These are phyloP conservation scores for Ochlodes sylvanus DNA, from an alignment of 2,888 invertebrate genomes.

Conservation along the genomic window DNA sequence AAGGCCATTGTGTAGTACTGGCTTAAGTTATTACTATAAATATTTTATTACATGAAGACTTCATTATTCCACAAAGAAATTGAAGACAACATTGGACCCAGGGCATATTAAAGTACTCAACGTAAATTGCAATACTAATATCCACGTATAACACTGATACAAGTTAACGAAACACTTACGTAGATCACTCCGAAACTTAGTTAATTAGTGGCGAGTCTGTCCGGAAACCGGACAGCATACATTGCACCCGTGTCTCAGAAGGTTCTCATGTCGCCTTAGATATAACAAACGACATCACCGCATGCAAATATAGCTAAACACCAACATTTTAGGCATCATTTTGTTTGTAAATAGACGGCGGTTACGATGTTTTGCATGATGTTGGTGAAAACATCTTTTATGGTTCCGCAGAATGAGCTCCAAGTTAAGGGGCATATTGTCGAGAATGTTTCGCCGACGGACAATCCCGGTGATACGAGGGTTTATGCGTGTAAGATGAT, in stretches of 20 bases:
- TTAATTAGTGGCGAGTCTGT: slow-evolving; percentile 76
- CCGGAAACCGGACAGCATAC: slow-evolving; percentile 84
- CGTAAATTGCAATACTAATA: neutral
- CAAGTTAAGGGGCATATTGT: slow-evolving; percentile 74
- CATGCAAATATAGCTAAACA: slow-evolving; percentile 47
- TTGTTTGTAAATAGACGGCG: slow-evolving; percentile 41
- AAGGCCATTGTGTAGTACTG: too few relatives aligned
- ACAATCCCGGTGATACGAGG: slow-evolving; percentile 69
- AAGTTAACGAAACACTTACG: slow-evolving; percentile 40
- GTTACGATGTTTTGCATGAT: slow-evolving; percentile 53
- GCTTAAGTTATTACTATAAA: too few relatives aligned
- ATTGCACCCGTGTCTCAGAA: slow-evolving; percentile 77
- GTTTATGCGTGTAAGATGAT: slow-evolving; percentile 84
- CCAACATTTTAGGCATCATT: slow-evolving; percentile 50
- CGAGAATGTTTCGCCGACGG: slow-evolving; percentile 67
- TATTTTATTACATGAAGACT: too few relatives aligned
- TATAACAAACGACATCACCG: slow-evolving; percentile 31
- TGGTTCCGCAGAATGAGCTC: slow-evolving; percentile 71
- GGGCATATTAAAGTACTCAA: neutral
- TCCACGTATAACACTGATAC: slow-evolving; percentile 9
- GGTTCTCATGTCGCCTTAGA: slow-evolving; percentile 58
- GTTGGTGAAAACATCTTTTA: slow-evolving; percentile 60
- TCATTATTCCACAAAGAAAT: too few relatives aligned
- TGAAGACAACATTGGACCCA: too few relatives aligned
- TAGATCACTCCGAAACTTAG: slow-evolving; percentile 68